Base-by-base conservation (phyloP, 2,888 invertebrate genomes). In the Aplocera efformata region DNA sequence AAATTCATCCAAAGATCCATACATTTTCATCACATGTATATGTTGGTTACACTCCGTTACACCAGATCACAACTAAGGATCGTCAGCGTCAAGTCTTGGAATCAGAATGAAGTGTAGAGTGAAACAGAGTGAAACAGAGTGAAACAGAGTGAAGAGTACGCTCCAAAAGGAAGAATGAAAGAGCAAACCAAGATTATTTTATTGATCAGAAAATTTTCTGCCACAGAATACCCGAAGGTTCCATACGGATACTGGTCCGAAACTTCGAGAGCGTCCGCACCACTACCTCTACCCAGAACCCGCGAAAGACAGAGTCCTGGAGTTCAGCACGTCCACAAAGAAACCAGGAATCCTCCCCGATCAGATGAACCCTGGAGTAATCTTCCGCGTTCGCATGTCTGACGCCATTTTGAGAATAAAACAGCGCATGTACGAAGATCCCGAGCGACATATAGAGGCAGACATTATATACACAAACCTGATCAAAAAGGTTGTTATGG, bases 351-450 rank as follows among this genome's bases (percentile, higher is more conserved):
- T 86, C 25, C 58, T 86, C 0, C 86, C 88, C 0, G 88, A 88
- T 10, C 76, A 79, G 24, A 83, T 88, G 85, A 86, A 86, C 34
- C 86, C 88, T 0, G 88, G 86, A 0, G 85, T 88, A 0, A 80
- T 86, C 5, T 88, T 88, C 48, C 42, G 88, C 7, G 88, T 88
- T 0, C 50, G 88, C 3, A 88, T 88, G 88, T 82, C 88, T 0
- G 88, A 88, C 46, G 88, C 88, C 0, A 88, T 88, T 1, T 42
- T 86, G 6, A 48, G 85, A 1, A 88, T 88, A 36, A 86, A 86
- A 17, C 86, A 86, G 11, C 60, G 86, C 0, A 85, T 86, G 85
- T 88, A 86, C 57, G 85, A 86, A 56, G 85, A 86, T 42, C 84
- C 82, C 0, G 88, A 86, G 43, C 48, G 80, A 3, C 86, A 88